Base-by-base conservation (phyloP, 2,113 vertebrate species). In the Pycnonotus jocosus region DNA sequence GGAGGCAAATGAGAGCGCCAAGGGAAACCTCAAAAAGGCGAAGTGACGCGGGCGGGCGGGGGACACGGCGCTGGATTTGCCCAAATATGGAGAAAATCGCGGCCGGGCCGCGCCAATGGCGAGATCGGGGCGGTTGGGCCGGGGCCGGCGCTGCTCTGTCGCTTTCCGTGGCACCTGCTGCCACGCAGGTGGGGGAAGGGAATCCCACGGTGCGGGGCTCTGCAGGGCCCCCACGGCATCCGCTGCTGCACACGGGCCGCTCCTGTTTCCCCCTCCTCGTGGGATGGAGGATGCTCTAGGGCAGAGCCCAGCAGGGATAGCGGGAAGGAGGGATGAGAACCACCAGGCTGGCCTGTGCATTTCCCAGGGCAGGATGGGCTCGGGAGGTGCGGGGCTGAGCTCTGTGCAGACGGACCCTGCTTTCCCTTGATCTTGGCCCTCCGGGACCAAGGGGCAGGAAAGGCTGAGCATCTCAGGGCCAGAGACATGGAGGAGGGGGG, bases 21-120 rank as follows among this genome's bases (percentile, higher is more conserved):
- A 95, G 94, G 86, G 95, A 98, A 98, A 98, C 98, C 98, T 98
- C 97, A 98, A 94, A 97, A 96, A 97, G 97, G 69, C 18, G 95
- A 97, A 97, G 97, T 97, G 97, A 96, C 92, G 97, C 16, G 76
- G 27, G 58, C 60, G 42, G 91, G 95, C 64, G 60, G 78, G 20
- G 37, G 57, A 33, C 69, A 13, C 35, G 6, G 48, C 22, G 42
- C 62, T 83, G 62, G 17, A 8, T 93, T 94, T 97, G 95, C 95
- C 97, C 97, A 97, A 76, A 98, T 98, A 96, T 98, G 94, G 98
- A 53, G 95, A 98, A 98, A 98, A 96, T 95, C 44, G 69, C 2
- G 22, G 77, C 77, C 83, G 3, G 3, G 42, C 81, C 61, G 38
- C 81, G 23, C 97, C 97, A 96, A 97, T 97, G 92, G 24, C 25